These are phyloP conservation scores for Phrynosoma blainvillii DNA, from an alignment of 2,113 vertebrate genomes.

Conservation along the genomic window DNA sequence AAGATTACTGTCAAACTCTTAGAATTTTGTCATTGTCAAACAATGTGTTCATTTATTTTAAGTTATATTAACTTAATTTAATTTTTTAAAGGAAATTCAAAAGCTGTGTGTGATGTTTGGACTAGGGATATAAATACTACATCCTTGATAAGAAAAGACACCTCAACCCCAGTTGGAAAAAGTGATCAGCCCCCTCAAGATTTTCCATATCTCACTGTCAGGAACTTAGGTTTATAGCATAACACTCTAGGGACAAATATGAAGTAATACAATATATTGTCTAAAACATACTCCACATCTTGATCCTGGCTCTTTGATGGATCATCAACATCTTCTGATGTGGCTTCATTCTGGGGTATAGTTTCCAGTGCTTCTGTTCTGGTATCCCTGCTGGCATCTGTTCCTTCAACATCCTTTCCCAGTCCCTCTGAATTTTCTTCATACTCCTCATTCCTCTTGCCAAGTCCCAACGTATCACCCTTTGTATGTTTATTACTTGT, in stretches of 20 bases:
- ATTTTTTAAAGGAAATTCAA: not conserved
- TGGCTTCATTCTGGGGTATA: slow-evolving; percentile 36
- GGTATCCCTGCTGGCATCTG: slow-evolving; percentile 30
- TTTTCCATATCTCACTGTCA: no score
- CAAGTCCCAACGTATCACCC: slow-evolving; percentile 15
- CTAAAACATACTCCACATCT: slow-evolving; percentile 55
- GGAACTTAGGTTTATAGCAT: not conserved
- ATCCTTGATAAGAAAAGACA: no score
- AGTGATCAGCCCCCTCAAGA: no score
- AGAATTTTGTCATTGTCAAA: not conserved
- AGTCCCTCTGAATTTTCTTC: slow-evolving; percentile 19
- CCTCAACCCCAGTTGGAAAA: no score
- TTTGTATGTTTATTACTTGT: slow-evolving; percentile 25
- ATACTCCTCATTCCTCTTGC: slow-evolving; percentile 24
- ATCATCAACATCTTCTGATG: slow-evolving; percentile 4
- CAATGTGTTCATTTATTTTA: not conserved
- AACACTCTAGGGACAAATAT: not conserved
- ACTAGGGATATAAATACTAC: not conserved
- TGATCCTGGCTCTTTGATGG: slow-evolving; percentile 39
- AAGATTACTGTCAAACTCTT: not conserved
- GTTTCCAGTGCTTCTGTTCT: slow-evolving; percentile 6
- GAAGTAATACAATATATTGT: not conserved
- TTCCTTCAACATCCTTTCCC: slow-evolving; percentile 38
- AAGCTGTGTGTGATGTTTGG: not conserved
- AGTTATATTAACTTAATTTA: not conserved